Evolutionary conservation across 2,113 vertebrate genomes (phyloP), one percentile per base, ranked within the genome.

Genomic region (Oreotrochilus melanogaster): DNA sequence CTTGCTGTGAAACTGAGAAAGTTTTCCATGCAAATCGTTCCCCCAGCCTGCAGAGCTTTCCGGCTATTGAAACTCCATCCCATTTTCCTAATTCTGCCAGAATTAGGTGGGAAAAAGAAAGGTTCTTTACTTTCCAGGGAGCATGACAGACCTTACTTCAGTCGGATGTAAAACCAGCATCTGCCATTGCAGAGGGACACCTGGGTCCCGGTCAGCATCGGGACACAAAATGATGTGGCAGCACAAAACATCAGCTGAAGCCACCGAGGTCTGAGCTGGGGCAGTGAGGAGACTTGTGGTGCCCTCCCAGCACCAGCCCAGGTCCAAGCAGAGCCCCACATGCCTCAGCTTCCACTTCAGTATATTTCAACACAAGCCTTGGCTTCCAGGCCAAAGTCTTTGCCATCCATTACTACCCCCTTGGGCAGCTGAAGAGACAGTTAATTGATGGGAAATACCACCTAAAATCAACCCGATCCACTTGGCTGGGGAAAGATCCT

Each of bases 151-250:
- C 11, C 54, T 27, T 19, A 56, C 31, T 37, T 43, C 0, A 0
- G 31, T 8, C 4, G 7, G 51, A 45, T 57, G 35, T 5, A 39
- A 47, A 85, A 37, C 31, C 50, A 11, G 27, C 14, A n/a, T 5
- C 19, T 0, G 1, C 19, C 22, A 5, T 1, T 2, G 14, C 51
- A n/a, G 22, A 15, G 17, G 18, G 19, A 23, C 25, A 7, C 2
- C 64, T 33, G 43, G 23, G 5, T 7, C 70, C 30, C 21, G 0
- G 7, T 30, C 57, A 10, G n/a, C 14, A 0, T 6, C 57, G 22
- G 13, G 33, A 39, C 53, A 45, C 5, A 23, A 25, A 72, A 22
- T 0, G 0, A 2, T 8, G 48, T 4, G 27, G 56, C 27, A 39
- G 53, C n/a, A 47, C 6, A 1, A 61, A 48, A 22, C 4, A 0